A percentile compares a stretch with the other conserved stretches of the same genome.
These are phyloP conservation scores for Erebia ligea DNA, from an alignment of 2,888 invertebrate species.

Conservation along the genomic window DNA sequence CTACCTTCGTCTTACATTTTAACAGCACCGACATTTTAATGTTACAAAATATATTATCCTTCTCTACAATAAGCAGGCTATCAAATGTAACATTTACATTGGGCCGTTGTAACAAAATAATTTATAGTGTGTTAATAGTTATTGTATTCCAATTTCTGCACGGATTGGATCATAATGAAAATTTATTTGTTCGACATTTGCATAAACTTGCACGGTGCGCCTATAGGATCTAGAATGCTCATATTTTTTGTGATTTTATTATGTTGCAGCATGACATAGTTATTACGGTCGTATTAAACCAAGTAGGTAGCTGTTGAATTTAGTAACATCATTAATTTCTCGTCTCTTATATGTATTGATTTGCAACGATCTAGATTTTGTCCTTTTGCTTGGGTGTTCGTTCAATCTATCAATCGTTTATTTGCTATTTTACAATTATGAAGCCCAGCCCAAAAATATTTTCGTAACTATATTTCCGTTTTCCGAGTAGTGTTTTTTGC, in stretches of 20 bases:
- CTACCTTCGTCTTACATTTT: neutral
- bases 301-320: neutral
- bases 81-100: conserved; percentile 15
- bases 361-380: too few species aligned
- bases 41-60: conserved; percentile 1
- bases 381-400: too few species aligned
- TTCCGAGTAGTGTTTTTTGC: too few species aligned
- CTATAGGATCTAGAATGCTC: neutral
- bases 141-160: neutral
- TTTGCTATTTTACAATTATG: too few species aligned
- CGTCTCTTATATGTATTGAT: too few species aligned
- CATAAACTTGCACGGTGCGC: conserved; percentile 10
- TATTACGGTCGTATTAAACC: neutral
- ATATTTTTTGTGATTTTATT: conserved; percentile 6
- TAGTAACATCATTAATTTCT: too few species aligned
- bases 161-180: conserved; percentile 4
- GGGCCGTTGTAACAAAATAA: neutral
- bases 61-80: conserved; percentile 6
- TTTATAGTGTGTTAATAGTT: conserved; percentile 15
- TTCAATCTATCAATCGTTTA: too few species aligned
- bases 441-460: too few species aligned
- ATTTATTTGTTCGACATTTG: conserved; percentile 9
- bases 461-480: too few species aligned
- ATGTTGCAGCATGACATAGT: neutral
- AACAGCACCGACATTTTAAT: conserved; percentile 6